These are phyloP conservation scores for Clavelina lepadiformis DNA, from an alignment of 23 tunicate species.

Conservation along the genomic window DNA sequence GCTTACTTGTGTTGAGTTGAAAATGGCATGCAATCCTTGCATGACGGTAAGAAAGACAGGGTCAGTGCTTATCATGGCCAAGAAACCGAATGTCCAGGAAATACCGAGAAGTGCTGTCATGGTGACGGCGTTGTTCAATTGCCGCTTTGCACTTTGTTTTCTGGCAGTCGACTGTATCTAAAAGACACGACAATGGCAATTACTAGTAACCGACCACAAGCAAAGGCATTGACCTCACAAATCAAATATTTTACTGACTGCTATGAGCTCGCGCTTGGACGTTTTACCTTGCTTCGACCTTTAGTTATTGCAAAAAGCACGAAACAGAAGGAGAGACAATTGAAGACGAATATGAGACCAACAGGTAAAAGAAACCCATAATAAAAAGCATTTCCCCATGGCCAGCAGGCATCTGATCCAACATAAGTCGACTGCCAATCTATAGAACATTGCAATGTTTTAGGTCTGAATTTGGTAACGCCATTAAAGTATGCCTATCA, in stretches of 20 bases:
- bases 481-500: too few species aligned
- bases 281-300: constrained; percentile 18
- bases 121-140: constrained; percentile 3
- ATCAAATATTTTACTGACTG: neutral
- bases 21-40: constrained; percentile 8
- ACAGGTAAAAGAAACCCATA: constrained; percentile 30
- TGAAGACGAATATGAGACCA: constrained; percentile 19
- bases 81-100: constrained; percentile 21
- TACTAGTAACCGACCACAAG: neutral
- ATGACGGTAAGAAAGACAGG: neutral
- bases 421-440: constrained; percentile 28
- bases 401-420: constrained; percentile 16
- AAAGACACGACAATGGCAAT: too few species aligned
- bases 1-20: constrained; percentile 23
- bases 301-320: neutral
- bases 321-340: neutral
- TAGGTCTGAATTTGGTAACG: too few species aligned
- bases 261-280: neutral
- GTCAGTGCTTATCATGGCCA: constrained; percentile 9
- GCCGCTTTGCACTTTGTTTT: constrained; percentile 2
- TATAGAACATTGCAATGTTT: too few species aligned
- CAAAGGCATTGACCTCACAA: neutral
- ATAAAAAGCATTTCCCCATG: constrained; percentile 9
- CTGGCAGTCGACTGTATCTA: constrained; percentile 25
- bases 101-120: constrained; percentile 17